Evolutionary conservation across 92 coral and sea anemone species (phyloP).

Genomic region (Galaxea fascicularis): DNA sequence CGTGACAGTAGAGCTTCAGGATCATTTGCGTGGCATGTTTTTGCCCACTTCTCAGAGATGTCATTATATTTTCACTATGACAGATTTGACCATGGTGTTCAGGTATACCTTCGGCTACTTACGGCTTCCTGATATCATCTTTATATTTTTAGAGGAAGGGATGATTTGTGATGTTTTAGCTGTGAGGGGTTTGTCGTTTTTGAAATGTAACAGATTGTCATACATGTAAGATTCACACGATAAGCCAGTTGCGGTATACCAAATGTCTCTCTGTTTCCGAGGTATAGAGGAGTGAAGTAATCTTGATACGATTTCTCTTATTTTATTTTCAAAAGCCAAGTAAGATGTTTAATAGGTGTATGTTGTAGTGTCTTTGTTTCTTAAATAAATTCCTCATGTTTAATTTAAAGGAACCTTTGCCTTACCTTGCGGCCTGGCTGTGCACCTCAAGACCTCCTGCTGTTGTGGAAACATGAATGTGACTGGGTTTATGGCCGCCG

Average conservation of each 20-base stretch:
- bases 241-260: too few species aligned
- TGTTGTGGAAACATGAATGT: constrained; percentile 98
- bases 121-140: not conserved
- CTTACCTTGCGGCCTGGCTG: constrained; percentile 96
- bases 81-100: constrained; percentile 98
- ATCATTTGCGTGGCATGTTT: constrained; percentile 89
- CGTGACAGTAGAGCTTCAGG: constrained; percentile 94
- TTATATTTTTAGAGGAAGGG: too few species aligned
- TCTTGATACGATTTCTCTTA: not conserved
- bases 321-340: not conserved
- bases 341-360: not conserved
- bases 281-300: too few species aligned
- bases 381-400: not conserved
- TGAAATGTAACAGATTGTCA: too few species aligned
- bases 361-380: not conserved
- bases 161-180: too few species aligned
- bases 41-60: constrained; percentile 96
- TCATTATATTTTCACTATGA: constrained; percentile 98
- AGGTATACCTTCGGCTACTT: constrained; percentile 56
- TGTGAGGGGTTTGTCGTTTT: too few species aligned
- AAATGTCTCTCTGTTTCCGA: too few species aligned
- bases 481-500: constrained; percentile 98
- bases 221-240: too few species aligned
- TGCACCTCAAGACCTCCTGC: constrained; percentile 83
- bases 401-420: constrained; percentile 82